Percentiles rank a stretch among this genome's conserved stretches.
Conservation (phyloP, 2,113 vertebrate genomes). For the Hucho hucho region DNA sequence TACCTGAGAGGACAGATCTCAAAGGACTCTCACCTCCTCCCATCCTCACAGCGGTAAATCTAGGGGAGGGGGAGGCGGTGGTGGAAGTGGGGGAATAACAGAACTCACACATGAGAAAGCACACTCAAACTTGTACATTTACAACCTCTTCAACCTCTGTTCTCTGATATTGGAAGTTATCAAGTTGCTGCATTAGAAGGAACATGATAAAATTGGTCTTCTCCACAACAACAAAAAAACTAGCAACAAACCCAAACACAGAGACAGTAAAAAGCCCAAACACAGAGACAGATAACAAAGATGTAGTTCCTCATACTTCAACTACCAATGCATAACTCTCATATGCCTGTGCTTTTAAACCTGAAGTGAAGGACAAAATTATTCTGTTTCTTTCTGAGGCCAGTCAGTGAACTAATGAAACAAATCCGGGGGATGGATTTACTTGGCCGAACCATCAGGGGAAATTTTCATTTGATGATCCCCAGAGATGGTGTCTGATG, state of each 20-base stretch:
- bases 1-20: conserved; percentile 9
- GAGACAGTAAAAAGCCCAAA: neutral
- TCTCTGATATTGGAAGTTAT: neutral
- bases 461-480: neutral
- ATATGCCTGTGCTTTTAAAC: neutral
- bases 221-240: no score
- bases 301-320: neutral
- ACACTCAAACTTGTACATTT: neutral
- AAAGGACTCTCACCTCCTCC: neutral
- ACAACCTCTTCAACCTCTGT: neutral
- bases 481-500: conserved; percentile 16
- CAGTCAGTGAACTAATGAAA: neutral
- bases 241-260: neutral
- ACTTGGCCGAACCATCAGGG: neutral
- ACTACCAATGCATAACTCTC: neutral
- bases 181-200: neutral
- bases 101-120: neutral
- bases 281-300: neutral
- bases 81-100: neutral
- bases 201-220: neutral
- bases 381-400: neutral
- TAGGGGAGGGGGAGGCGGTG: neutral
- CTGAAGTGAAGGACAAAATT: neutral
- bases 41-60: conserved; percentile 1
- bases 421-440: neutral